Evolutionary conservation across 2,113 vertebrate species (phyloP), one percentile per base, ranked within the genome.

Genomic region (Tupaia tana): DNA sequence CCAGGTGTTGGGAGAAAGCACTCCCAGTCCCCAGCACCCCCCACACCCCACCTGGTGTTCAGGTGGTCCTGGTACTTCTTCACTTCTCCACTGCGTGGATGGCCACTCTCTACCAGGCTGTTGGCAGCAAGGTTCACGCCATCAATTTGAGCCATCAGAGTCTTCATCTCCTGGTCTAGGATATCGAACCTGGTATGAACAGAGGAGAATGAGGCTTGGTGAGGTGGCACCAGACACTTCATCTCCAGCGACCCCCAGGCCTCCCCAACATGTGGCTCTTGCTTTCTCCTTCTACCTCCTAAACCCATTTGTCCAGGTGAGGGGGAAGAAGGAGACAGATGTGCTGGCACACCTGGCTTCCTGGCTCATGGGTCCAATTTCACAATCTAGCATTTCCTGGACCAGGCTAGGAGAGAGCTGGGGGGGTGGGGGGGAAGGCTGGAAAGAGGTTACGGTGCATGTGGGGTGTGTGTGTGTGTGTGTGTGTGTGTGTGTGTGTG

Each of bases 151-250:
- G 97, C 95, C 98, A 99, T 99, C 97, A 99, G 92, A 0, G 98
- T 98, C 80, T 96, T 98, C 99, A 99, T 99, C 93, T 99, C 99
- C 94, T 99, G 98, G 96, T 99, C 98, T 82, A 99, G 97, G 86
- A 99, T 99, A 10, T 99, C 99, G 96, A 99, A 98, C 98, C 99
- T 99, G 97, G 67, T 9, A 54, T 2, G 31, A 27, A 91, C 67
- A 80, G 74, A 88, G 86, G 79, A 84, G 88, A 79, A 31, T 0
- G n/a, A 79, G 24, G 87, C 13, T 16, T 9, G 1, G 43, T 9
- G 56, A 86, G 87, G 34, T 0, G 4, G 79, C 31, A 10, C 80
- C 29, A 25, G 71, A 34, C 29, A 27, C 14, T 75, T 19, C 11
- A 1, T 12, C 0, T 16, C 78, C 59, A 43, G 58, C 2, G 71